Evolutionary conservation across 2,888 invertebrate genomes (phyloP), one percentile per base, ranked within the genome.

Genomic region (Bombylius discolor): DNA sequence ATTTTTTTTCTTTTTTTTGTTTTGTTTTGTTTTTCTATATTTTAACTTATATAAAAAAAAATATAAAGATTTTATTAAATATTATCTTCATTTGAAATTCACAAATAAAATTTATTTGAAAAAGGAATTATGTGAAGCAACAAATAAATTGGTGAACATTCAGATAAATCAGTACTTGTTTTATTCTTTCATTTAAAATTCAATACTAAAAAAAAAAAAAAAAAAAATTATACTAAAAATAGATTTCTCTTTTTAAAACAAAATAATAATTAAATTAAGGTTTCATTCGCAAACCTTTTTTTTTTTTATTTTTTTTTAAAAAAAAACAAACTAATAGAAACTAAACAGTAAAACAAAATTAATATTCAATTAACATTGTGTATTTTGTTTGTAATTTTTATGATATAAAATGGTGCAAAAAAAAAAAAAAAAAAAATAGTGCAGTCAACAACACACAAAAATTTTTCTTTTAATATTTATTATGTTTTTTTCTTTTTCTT

Each of bases 381-480:
- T 36, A 36, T 36, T 36, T 36, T 48, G 13, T 53, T 32, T 14
- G 39, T 46, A 46, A 45, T 47, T 47, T 46, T 52, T 52, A 46
- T 31, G 13, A 12, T 45, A 8, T 46, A 45, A 55, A 50, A 48
- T 56, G 53, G 59, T 61, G 59, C 61, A 59, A 53, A 53, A 57
- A 36, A 36, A 36, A 53, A 53, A 57, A 36, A 36, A 36, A 36
- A 36, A 36, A 36, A 7, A 3, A 3, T 36, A 56, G 62, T 62
- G 62, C 62, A 61, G 61, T 62, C 62, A 62, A 62, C 62, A 62
- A 61, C 60, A 62, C 61, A 62, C 60, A 61, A 58, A 62, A 58
- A 60, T 31, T 53, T 50, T 53, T 45, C 44, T 42, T 53, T 51
- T 48, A 36, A 55, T 53, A 47, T 47, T 53, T 56, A 32, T 48